Evolutionary conservation across 2,797 vertebrate species (phyloP).

Genomic region (Odontamblyopus rebecca): DNA sequence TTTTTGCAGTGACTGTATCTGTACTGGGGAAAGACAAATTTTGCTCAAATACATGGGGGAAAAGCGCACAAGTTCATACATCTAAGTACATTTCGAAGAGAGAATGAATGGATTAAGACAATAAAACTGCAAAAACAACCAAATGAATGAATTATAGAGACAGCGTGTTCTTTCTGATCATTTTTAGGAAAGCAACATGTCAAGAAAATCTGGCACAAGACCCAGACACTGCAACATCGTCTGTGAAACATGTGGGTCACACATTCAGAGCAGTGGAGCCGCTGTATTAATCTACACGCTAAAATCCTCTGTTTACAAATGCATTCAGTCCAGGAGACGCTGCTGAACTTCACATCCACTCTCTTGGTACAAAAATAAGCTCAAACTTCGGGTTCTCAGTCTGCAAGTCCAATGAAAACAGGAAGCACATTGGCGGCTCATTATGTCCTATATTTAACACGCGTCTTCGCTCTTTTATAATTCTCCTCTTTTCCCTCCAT

Average conservation of each 20-base stretch:
- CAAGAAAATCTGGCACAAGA: neutral
- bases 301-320: neutral
- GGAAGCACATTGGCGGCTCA: slow-evolving; percentile 41
- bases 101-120: no score
- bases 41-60: no score
- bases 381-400: slow-evolving; percentile 20
- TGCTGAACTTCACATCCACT: slow-evolving; percentile 11
- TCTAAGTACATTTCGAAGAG: no score
- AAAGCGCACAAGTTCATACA: no score
- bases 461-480: slow-evolving; percentile 9
- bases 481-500: slow-evolving; percentile 34
- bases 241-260: neutral
- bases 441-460: slow-evolving; percentile 47
- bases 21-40: no score
- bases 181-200: neutral
- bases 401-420: slow-evolving; percentile 50
- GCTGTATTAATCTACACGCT: neutral
- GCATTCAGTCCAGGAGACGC: slow-evolving; percentile 15
- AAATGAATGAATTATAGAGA: no score
- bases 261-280: neutral
- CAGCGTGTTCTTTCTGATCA: neutral
- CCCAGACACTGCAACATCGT: neutral
- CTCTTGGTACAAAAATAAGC: slow-evolving; percentile 33
- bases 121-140: no score
- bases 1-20: no score